Conservation (phyloP, 2,888 invertebrate species). For the Lamellibrachia satsuma region DNA sequence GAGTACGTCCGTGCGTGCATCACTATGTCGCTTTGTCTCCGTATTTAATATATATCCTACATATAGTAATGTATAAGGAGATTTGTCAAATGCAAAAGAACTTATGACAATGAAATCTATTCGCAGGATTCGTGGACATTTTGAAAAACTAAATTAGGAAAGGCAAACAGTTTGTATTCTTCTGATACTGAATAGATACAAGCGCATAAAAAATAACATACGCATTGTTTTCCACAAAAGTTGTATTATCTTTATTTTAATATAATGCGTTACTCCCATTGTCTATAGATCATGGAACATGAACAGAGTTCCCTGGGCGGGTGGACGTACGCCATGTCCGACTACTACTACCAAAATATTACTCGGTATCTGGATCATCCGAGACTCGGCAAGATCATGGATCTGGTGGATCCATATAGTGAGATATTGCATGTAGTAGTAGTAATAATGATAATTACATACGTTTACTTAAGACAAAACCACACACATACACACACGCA, state of each 20-base stretch:
- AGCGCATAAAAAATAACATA: not conserved
- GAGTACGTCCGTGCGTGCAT: too few relatives aligned
- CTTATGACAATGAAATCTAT: not conserved
- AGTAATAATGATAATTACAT: too few relatives aligned
- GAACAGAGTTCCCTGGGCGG: not conserved
- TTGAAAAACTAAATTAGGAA: not conserved
- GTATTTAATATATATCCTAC: not conserved
- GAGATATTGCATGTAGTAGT: not conserved
- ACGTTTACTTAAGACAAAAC: not conserved
- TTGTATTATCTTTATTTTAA: not conserved
- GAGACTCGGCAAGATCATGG: not conserved
- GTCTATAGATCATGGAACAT: not conserved
- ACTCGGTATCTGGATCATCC: not conserved
- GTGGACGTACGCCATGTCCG: not conserved
- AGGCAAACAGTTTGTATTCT: not conserved
- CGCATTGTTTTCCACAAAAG: not conserved
- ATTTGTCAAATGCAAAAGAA: not conserved
- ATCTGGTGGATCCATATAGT: not conserved
- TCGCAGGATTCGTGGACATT: not conserved
- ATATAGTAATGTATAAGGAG: not conserved
- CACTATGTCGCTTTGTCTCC: not conserved
- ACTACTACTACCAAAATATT: constrained; percentile 10
- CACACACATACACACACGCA: not conserved
- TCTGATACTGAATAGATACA: not conserved
- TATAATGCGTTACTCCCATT: not conserved